Evolutionary conservation across 2,113 vertebrate species (phyloP), one percentile per base, ranked within the genome.

Genomic region (Saguinus imperator): DNA sequence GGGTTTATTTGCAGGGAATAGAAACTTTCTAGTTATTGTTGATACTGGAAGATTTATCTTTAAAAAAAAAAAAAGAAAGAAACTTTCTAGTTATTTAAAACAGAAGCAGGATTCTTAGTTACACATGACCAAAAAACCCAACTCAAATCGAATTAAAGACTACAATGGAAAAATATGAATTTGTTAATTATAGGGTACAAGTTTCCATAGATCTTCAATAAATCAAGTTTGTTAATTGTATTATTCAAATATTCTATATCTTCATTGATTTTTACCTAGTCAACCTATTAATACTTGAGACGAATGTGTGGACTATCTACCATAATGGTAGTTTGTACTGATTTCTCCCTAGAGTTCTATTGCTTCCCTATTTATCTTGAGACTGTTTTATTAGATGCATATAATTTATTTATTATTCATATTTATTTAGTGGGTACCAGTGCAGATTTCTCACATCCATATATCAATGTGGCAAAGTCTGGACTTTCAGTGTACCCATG

Each of bases 211-310:
- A 29, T 73, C 16, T 55, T 40, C 66, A 73, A 40, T 73, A 80
- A 91, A 29, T 50, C 52, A 61, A 91, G 43, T 12, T 80, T 91
- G 27, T 72, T 72, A 35, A 72, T 61, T 57, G 35, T 77, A 40
- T 77, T 35, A 43, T 73, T 80, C 75, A 80, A 85, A 61, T 90
- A 90, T 68, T 70, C 58, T 57, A 13, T 77, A 76, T 70, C 48
- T 70, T 95, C 40, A 91, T 32, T 48, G 6, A 66, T 86, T 91
- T 86, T 57, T 86, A 25, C 37, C 72, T 91, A 35, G 37, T 72
- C 83, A n/a, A 83, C 18, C 32, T 95, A 73, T 72, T 25, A 91
- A 45, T 77, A 66, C 40, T 29, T 95, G 43, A 96, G 92, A 81
- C 81, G 17, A 61, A 23, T 66, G 18, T 68, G 17, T 70, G 68